phyloP scores from a whole-genome alignment of 2,113 vertebrate species.

The Sterrhoptilus dennistouni region DNA sequence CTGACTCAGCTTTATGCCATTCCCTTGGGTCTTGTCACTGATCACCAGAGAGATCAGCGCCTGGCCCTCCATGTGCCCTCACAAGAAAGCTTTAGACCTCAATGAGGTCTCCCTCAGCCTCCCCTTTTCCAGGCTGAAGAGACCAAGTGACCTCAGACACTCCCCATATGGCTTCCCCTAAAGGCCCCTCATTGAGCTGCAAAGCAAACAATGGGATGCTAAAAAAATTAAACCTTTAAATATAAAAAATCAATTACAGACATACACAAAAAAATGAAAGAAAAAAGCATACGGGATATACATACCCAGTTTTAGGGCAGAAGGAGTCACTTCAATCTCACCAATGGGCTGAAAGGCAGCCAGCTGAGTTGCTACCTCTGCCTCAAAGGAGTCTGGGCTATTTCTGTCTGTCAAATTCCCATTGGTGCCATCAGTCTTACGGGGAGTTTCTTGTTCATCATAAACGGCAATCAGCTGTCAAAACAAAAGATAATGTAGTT shows the following conservation, averaged over 20 bases:
- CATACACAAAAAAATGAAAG: not conserved
- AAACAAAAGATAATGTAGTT: constrained; percentile 50
- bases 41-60: not conserved
- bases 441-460: constrained; percentile 88
- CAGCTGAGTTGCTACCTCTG: constrained; percentile 80
- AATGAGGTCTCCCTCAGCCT: not conserved
- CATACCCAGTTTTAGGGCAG: constrained; percentile 90
- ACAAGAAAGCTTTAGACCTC: not conserved
- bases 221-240: not conserved
- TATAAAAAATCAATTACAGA: fast-evolving
- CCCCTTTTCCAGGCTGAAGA: not conserved
- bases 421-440: constrained; percentile 72
- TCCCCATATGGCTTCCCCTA: not conserved
- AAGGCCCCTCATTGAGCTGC: fast-evolving
- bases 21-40: not conserved
- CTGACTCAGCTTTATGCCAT: not conserved
- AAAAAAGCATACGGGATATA: not conserved
- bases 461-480: constrained; percentile 93
- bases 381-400: constrained; percentile 86
- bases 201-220: not conserved
- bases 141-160: not conserved
- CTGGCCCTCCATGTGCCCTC: not conserved
- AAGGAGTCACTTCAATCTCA: constrained; percentile 95
- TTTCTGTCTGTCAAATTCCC: constrained; percentile 72
- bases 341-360: constrained; percentile 87